Conservation (phyloP, 2,888 invertebrate genomes). For the Priocnemis perturbator region DNA sequence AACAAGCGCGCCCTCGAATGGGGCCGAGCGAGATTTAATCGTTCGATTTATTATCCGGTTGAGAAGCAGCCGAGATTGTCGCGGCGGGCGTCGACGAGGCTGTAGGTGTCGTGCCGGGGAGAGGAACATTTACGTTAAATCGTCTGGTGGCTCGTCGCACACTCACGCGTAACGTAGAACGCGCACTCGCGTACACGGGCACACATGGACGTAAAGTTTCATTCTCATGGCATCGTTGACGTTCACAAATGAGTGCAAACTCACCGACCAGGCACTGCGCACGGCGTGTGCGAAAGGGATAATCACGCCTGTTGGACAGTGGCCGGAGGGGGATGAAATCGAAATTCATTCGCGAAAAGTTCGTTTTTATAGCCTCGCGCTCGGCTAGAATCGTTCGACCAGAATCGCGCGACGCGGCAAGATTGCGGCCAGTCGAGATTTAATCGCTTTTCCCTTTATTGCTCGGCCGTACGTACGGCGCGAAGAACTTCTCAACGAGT, state of each 20-base stretch:
- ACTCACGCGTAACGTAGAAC: too few relatives aligned
- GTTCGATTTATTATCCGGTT: constrained; percentile 32
- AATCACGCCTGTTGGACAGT: too few relatives aligned
- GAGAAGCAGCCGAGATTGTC: constrained; percentile 26
- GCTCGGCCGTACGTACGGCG: neutral
- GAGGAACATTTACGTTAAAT: neutral
- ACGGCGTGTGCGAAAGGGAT: neutral
- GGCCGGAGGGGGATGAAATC: neutral
- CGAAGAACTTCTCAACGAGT: constrained; percentile 31
- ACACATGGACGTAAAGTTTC: too few relatives aligned
- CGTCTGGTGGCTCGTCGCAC: neutral
- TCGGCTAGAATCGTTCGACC: neutral
- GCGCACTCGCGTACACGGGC: too few relatives aligned
- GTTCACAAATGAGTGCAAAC: too few relatives aligned
- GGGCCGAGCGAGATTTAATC: constrained; percentile 34
- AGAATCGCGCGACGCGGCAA: neutral
- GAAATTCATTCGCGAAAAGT: neutral
- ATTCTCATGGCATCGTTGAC: too few relatives aligned
- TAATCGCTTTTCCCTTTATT: constrained; percentile 10
- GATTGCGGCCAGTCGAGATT: constrained; percentile 12
- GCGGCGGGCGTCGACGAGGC: neutral
- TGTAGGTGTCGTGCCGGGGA: neutral
- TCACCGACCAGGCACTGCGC: too few relatives aligned
- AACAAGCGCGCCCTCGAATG: constrained; percentile 2
- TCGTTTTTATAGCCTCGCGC: neutral